Percentiles rank a stretch among this genome's conserved stretches.
Evolutionary conservation across 1,140 invertebrate genomes (phyloP).

Genomic region (Homarus americanus): DNA sequence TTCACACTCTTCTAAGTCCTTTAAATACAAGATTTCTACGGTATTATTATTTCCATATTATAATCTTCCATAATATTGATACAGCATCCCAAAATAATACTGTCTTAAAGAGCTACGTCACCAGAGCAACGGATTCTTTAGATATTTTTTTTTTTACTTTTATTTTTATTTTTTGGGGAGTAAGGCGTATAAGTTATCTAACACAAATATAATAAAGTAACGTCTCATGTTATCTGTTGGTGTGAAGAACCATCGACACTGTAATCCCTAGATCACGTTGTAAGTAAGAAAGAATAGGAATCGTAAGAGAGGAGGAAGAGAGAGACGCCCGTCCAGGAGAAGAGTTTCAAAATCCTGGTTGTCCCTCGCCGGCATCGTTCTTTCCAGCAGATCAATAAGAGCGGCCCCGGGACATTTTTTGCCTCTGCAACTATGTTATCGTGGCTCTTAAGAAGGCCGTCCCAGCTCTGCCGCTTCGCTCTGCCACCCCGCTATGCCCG

Average conservation of each 20-base stretch:
- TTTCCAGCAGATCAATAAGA: conserved; percentile 70
- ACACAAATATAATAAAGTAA: neutral
- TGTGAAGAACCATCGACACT: neutral
- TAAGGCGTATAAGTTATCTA: conserved; percentile 36
- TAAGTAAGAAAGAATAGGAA: neutral
- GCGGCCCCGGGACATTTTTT: conserved; percentile 64
- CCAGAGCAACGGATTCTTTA: neutral
- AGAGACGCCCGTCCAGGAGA: conserved; percentile 19
- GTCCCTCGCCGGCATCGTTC: conserved; percentile 59
- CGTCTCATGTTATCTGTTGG: neutral
- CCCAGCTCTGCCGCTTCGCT: conserved; percentile 25
- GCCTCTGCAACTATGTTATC: conserved; percentile 69
- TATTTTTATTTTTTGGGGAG: conserved; percentile 34
- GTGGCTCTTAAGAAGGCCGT: conserved; percentile 59
- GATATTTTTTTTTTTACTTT: conserved; percentile 30
- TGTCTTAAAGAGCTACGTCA: too few relatives aligned
- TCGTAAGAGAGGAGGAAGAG: neutral
- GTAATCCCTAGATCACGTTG: too few relatives aligned
- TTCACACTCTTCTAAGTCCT: conserved; percentile 36
- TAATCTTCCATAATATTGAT: neutral
- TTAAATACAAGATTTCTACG: neutral
- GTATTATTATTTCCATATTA: neutral
- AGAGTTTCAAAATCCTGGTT: conserved; percentile 51
- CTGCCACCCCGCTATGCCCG: conserved; percentile 9
- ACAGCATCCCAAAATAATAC: too few relatives aligned